Evolutionary conservation across 2,113 vertebrate genomes (phyloP).

Genomic region (Corvus hawaiiensis): DNA sequence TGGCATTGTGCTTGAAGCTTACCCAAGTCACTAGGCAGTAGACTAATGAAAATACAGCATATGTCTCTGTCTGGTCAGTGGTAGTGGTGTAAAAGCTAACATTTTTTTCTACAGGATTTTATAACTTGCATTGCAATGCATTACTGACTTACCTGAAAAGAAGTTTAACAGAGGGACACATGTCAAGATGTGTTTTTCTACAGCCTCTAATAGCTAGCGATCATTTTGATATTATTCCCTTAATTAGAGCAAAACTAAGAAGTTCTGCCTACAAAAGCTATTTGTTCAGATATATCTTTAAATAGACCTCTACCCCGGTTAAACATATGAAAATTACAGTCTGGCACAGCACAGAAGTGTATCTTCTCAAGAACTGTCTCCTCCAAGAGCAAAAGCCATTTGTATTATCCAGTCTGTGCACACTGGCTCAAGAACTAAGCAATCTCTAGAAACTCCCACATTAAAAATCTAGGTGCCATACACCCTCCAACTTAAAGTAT

Average conservation of each 20-base stretch:
- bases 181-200: background rate
- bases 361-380: background rate
- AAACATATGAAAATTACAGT: background rate
- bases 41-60: background rate
- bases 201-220: background rate
- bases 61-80: constrained; percentile 21
- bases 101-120: background rate
- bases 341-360: background rate
- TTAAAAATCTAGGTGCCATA: background rate
- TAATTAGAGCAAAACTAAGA: background rate
- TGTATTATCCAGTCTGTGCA: background rate
- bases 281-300: background rate
- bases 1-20: background rate
- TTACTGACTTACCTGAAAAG: background rate
- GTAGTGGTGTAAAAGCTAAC: background rate
- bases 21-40: background rate
- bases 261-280: background rate
- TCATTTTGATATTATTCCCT: background rate
- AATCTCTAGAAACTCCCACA: background rate
- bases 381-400: background rate
- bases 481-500: background rate
- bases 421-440: background rate
- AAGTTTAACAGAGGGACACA: background rate
- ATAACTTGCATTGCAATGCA: background rate
- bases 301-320: background rate